Evolutionary conservation across 2,113 vertebrate genomes (phyloP).

Genomic region (Oplegnathus fasciatus): DNA sequence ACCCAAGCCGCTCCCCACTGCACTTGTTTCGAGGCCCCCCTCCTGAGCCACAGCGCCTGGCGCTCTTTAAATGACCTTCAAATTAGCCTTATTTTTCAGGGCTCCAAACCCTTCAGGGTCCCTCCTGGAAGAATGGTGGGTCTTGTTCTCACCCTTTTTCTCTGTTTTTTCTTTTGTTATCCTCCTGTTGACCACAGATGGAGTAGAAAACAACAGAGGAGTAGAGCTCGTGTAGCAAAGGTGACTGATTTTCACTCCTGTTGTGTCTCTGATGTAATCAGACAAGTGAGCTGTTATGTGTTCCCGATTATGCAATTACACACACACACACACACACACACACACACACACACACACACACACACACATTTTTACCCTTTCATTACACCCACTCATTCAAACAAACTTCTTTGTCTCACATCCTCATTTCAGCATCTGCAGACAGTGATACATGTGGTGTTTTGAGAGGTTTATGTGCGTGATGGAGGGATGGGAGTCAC

Average conservation of each 20-base stretch:
- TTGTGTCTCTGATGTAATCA: conserved; percentile 53
- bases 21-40: conserved; percentile 76
- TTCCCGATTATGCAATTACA: conserved; percentile 26
- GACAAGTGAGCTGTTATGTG: conserved; percentile 47
- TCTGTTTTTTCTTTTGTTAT: conserved; percentile 52
- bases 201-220: conserved; percentile 34
- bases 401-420: conserved; percentile 22
- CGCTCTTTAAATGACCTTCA: conserved; percentile 87
- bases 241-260: conserved; percentile 39
- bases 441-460: conserved; percentile 42
- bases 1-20: conserved; percentile 68
- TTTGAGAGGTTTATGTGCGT: conserved; percentile 47
- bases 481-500: conserved; percentile 52
- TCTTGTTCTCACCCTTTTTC: conserved; percentile 54
- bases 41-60: conserved; percentile 75
- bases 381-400: conserved; percentile 19
- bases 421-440: conserved; percentile 30
- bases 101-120: conserved; percentile 69
- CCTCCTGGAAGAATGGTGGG: conserved; percentile 63
- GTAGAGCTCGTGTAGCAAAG: conserved; percentile 11
- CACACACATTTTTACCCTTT: conserved; percentile 14
- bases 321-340: not conserved
- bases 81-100: conserved; percentile 82
- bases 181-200: conserved; percentile 39
- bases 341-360: conserved; percentile 7